Base-by-base conservation (phyloP, 2,888 invertebrate species). In the Encarsia formosa region DNA sequence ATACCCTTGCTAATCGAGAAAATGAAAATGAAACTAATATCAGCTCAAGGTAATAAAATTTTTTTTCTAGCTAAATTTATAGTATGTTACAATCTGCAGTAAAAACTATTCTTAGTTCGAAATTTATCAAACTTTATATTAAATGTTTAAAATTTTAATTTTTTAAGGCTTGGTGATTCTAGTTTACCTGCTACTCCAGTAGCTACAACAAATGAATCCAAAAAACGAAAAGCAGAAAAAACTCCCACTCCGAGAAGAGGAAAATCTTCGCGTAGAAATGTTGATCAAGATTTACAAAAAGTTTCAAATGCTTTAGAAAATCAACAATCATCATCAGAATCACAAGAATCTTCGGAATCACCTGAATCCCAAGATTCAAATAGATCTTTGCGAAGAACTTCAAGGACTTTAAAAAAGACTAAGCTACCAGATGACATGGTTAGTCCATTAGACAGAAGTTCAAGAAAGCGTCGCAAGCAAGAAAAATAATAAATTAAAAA, bases 81-180 rank as follows among this genome's bases (percentile, higher is more conserved):
- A n/a, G n/a, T n/a, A n/a, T n/a, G n/a, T n/a, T n/a, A 23, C n/a
- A 44, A 32, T 32, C 5, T 20, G 19, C 8, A 1, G 4, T 44
- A n/a, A 20, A 9, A 13, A 16, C 34, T 22, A 15, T 16, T 4
- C 26, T 15, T 13, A 38, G n/a, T 2, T 23, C 4, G 23, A 44
- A 23, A 22, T n/a, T 29, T 29, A 19, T 18, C 13, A 5, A 29
- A 22, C 31, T 1, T 19, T 46, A 24, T 37, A 31, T 40, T 24
- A 22, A 32, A 5, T n/a, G n/a, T n/a, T 13, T 34, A 31, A 26
- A 26, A 5, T 29, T 19, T 20, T 9, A 44, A 19, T 40, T n/a
- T 37, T 46, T 48, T 4, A 15, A 57, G 57, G 5, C 42, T 57
- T 35, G 57, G 57, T 13, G 54, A 57, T 9, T 31, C 54, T 2